Evolutionary conservation across 2,888 invertebrate genomes (phyloP), one percentile per base, ranked within the genome.

Genomic region (Octodonta nipae): DNA sequence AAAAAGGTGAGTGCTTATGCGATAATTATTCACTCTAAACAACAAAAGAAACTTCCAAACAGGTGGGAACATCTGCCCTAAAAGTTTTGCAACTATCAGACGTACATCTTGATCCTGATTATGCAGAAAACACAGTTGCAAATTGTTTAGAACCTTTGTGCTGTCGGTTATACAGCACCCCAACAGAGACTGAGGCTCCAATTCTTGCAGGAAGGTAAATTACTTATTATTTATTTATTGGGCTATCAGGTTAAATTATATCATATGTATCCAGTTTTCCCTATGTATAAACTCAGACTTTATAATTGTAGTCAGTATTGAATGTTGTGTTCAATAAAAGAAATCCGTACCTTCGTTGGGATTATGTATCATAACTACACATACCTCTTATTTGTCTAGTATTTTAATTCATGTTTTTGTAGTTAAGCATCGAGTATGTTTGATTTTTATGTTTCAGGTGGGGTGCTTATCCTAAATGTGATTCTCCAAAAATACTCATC

Each of bases 61-160:
- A 65, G 53, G 72, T 74, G 32, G 75, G 73, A 37, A 75, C 76
- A 1, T 79, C 83, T n/a, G 75, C 76, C 15, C 82, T 88, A 57
- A 88, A 91, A 66, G 86, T 95, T n/a, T 68, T 96, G 6, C 95
- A 96, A 52, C 71, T 96, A 44, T 88, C 92, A 1, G 96, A 96
- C 57, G 88, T 93, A 0, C 96, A 96, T 61, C 83, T 82, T 51
- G 95, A 96, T 64, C 86, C 87, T 0, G 81, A 85, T 49, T 96
- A 96, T 55, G 73, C 75, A 26, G 82, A 80, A 66, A 87, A 82
- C 44, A 72, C 85, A 4, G 86, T 88, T 55, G 87, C 91, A 2
- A 84, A 88, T 42, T 96, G 95, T 57, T 81, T 82, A 45, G 88
- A 95, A 57, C 95, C 95, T 0, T 67, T 95, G 3, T 96, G 95